Percentiles rank a stretch among this genome's conserved stretches.
Conservation (phyloP, 2,797 vertebrate species). For the Micromesistius poutassou region DNA sequence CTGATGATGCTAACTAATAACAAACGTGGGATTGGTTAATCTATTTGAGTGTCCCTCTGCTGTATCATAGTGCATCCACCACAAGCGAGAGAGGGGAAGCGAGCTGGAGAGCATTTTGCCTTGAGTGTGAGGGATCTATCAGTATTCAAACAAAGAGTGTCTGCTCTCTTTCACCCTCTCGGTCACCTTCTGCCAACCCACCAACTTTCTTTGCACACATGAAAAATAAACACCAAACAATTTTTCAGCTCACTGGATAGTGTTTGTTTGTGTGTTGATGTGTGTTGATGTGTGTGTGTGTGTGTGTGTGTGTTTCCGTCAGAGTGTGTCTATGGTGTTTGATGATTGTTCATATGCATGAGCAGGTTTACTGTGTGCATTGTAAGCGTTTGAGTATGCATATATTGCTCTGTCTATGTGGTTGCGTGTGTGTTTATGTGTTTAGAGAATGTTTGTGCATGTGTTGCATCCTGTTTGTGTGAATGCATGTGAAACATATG, state of each 20-base stretch:
- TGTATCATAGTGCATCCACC: no score
- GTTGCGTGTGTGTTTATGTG: not conserved
- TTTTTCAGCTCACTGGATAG: constrained; percentile 52
- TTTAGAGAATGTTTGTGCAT: constrained; percentile 8
- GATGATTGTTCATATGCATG: not conserved
- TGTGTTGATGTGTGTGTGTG: constrained; percentile 16
- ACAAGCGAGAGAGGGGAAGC: not conserved
- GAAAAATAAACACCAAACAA: constrained; percentile 39
- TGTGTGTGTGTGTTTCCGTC: constrained; percentile 14
- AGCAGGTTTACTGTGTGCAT: not conserved
- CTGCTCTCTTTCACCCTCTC: not conserved
- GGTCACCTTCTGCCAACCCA: not conserved
- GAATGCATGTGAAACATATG: not conserved
- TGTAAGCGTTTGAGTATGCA: constrained; percentile 6
- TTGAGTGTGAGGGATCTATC: not conserved
- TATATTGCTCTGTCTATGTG: constrained; percentile 13
- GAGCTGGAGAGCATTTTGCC: not conserved
- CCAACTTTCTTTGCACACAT: constrained; percentile 28
- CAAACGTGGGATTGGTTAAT: no score
- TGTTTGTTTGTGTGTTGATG: constrained; percentile 7
- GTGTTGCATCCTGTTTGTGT: constrained; percentile 1
- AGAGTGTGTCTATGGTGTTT: not conserved
- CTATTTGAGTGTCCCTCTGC: no score
- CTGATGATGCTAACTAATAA: not conserved
- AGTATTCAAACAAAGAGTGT: not conserved